phyloP scores from a whole-genome alignment of 2,888 invertebrate genomes.

The Andrena chrysosceles region DNA sequence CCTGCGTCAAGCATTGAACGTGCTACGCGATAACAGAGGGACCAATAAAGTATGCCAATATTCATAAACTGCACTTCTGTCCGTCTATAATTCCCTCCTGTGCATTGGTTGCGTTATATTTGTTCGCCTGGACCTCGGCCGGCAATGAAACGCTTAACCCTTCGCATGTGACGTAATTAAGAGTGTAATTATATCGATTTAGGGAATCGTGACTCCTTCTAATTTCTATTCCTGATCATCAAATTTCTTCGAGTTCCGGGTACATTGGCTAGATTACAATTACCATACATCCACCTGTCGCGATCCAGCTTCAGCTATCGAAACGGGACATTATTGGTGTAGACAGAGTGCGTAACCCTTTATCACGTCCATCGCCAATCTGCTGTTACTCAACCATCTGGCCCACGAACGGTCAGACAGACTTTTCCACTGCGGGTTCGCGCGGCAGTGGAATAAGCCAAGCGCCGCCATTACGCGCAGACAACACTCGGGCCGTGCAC shows the following conservation, averaged over 20 bases:
- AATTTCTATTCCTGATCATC: neutral
- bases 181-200: neutral
- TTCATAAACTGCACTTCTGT: slow-evolving; percentile 9
- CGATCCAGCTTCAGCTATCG: neutral
- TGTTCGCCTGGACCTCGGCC: neutral
- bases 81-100: neutral
- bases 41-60: slow-evolving; percentile 1
- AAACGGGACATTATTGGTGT: neutral
- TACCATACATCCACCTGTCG: neutral
- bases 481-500: slow-evolving; percentile 58
- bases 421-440: neutral
- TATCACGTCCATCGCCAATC: slow-evolving; percentile 28
- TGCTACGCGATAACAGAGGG: neutral
- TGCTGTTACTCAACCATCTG: slow-evolving; percentile 3
- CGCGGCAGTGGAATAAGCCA: slow-evolving; percentile 59
- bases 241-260: neutral
- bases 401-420: slow-evolving; percentile 23
- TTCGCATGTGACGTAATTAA: neutral
- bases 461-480: slow-evolving; percentile 53
- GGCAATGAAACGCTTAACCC: neutral
- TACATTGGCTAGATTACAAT: neutral
- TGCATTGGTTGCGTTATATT: neutral
- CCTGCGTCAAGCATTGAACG: slow-evolving; percentile 5
- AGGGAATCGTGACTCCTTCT: neutral
- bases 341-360: slow-evolving; percentile 28